Conservation (phyloP, 1,140 invertebrate genomes). For the Phenacoccus solenopsis region DNA sequence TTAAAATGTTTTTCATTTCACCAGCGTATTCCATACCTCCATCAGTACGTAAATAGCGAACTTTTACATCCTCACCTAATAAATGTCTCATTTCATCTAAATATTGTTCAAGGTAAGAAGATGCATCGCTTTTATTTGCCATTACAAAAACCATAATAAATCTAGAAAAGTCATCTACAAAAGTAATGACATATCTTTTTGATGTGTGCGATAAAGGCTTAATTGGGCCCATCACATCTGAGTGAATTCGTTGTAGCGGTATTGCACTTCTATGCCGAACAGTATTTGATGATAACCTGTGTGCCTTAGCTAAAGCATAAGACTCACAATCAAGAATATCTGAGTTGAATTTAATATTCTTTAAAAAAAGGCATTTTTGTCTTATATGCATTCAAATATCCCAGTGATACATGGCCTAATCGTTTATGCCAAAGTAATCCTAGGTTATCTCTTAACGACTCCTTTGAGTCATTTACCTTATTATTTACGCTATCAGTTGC, state of each 20-base stretch:
- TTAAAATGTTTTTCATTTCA: not conserved
- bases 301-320: not conserved
- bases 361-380: not conserved
- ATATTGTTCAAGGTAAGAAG: slow-evolving; percentile 14
- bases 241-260: slow-evolving; percentile 10
- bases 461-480: not conserved
- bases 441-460: not conserved
- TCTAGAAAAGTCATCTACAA: slow-evolving; percentile 21
- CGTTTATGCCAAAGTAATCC: not conserved
- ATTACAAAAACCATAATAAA: slow-evolving; percentile 1
- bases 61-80: slow-evolving; percentile 20
- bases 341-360: not conserved
- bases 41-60: slow-evolving; percentile 17
- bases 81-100: slow-evolving; percentile 17
- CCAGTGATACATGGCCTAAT: not conserved
- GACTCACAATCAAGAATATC: not conserved
- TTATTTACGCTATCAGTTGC: not conserved
- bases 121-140: slow-evolving; percentile 19
- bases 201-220: not conserved
- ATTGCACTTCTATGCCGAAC: not conserved
- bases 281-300: not conserved
- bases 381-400: not conserved
- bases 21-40: not conserved
- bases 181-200: slow-evolving; percentile 17
- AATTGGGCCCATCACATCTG: slow-evolving; percentile 20